Conservation (phyloP, 2,797 vertebrate genomes). For the Notolabrus celidotus region DNA sequence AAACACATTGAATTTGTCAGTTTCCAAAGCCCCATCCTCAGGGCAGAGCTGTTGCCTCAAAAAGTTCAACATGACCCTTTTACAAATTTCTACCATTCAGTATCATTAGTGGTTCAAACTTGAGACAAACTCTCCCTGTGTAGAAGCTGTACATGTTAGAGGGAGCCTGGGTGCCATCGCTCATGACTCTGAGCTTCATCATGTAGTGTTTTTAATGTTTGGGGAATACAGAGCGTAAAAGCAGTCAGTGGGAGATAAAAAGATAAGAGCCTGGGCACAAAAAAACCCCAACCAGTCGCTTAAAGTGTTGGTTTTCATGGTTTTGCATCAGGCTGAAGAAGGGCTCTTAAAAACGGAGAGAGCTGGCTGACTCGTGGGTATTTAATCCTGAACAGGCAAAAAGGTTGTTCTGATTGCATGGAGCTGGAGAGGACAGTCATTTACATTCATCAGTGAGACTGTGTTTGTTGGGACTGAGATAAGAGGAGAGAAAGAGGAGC, state of each 20-base stretch:
- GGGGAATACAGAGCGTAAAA: conserved; percentile 52
- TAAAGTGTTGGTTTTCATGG: conserved; percentile 74
- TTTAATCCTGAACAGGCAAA: conserved; percentile 75
- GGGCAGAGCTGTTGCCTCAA: conserved; percentile 8
- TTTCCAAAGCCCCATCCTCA: conserved; percentile 4
- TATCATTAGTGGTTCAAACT: conserved; percentile 24
- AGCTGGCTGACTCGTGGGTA: conserved; percentile 54
- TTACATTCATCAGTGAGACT: conserved; percentile 70
- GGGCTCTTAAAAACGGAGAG: conserved; percentile 59
- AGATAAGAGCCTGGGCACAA: conserved; percentile 48
- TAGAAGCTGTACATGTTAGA: conserved; percentile 24
- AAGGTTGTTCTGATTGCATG: conserved; percentile 73
- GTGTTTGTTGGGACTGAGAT: conserved; percentile 60
- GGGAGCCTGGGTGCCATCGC: conserved; percentile 16
- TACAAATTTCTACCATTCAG: conserved; percentile 6
- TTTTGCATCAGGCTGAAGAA: conserved; percentile 75
- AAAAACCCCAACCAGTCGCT: conserved; percentile 48
- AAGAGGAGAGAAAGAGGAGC: conserved; percentile 29
- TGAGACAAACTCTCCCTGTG: conserved; percentile 32
- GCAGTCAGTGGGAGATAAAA: conserved; percentile 58
- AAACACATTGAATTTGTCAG: conserved; percentile 15
- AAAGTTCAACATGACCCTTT: conserved; percentile 31
- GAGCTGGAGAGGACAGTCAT: conserved; percentile 62
- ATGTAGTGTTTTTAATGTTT: conserved; percentile 40
- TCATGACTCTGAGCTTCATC: conserved; percentile 55